phyloP scores from a whole-genome alignment of 2,888 invertebrate genomes.

The Spicauda simplicius region DNA sequence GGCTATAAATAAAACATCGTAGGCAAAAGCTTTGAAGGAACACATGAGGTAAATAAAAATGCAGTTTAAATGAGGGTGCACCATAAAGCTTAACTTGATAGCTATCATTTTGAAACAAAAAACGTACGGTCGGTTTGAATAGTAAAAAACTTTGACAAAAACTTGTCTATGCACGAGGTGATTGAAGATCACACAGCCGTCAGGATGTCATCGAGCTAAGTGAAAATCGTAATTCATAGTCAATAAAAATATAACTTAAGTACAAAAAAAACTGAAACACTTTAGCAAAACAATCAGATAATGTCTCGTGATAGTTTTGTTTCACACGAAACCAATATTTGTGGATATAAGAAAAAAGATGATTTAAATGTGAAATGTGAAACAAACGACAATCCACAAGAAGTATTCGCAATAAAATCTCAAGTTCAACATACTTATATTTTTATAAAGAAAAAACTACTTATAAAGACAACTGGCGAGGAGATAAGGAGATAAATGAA shows the following conservation, averaged over 20 bases:
- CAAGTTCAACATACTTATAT: neutral
- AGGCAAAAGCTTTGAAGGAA: neutral
- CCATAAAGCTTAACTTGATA: constrained; percentile 28
- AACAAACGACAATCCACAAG: neutral
- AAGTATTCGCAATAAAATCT: neutral
- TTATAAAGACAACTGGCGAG: constrained; percentile 15
- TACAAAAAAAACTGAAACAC: neutral
- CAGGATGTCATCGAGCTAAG: constrained; percentile 21
- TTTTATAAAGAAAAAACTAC: constrained; percentile 11
- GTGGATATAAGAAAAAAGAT: neutral
- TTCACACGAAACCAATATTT: neutral
- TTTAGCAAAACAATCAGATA: neutral
- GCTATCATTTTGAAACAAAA: constrained; percentile 27
- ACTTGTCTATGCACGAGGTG: constrained; percentile 10
- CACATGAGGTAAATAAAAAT: constrained; percentile 19
- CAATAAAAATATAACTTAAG: constrained; percentile 1
- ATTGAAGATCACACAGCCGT: constrained; percentile 17
- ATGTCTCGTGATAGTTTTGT: neutral
- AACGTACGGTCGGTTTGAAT: constrained; percentile 5
- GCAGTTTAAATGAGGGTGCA: constrained; percentile 20
- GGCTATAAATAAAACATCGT: constrained; percentile 5
- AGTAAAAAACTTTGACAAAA: constrained; percentile 25
- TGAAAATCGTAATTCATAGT: constrained; percentile 3
- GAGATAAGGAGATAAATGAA: constrained; percentile 26
- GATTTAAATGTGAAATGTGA: neutral